Conservation (phyloP, 2,797 vertebrate species). For the Sebastes paucispinis region DNA sequence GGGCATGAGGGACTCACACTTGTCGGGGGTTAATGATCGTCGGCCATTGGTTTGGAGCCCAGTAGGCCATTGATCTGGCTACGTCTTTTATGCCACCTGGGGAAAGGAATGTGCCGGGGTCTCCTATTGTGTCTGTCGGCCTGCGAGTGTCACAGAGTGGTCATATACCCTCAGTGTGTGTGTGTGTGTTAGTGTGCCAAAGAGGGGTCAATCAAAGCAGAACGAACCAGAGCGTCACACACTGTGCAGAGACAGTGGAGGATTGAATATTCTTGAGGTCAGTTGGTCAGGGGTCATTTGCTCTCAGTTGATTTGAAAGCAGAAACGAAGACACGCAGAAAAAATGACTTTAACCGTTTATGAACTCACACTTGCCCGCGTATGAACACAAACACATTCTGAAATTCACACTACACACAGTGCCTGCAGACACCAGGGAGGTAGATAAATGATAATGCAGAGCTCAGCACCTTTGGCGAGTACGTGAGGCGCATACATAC, state of each 20-base stretch:
- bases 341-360: not conserved
- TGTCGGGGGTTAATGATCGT: slow-evolving; percentile 69
- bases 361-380: not conserved
- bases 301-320: not conserved
- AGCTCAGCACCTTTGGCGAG: slow-evolving; percentile 52
- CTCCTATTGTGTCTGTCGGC: slow-evolving; percentile 64
- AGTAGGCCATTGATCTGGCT: slow-evolving; percentile 70
- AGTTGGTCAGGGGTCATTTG: slow-evolving; percentile 50
- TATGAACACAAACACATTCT: not conserved
- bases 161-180: slow-evolving; percentile 43
- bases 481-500: slow-evolving; percentile 58
- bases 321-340: not conserved
- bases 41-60: slow-evolving; percentile 54
- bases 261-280: slow-evolving; percentile 45
- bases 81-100: slow-evolving; percentile 73
- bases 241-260: slow-evolving; percentile 49
- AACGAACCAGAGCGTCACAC: slow-evolving; percentile 43
- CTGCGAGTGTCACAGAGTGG: slow-evolving; percentile 56
- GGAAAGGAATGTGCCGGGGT: slow-evolving; percentile 65
- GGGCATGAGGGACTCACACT: slow-evolving; percentile 42
- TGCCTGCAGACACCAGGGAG: not conserved
- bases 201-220: slow-evolving; percentile 58
- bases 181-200: slow-evolving; percentile 48
- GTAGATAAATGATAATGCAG: slow-evolving; percentile 36
- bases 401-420: not conserved